phyloP scores from a whole-genome alignment of 2,888 invertebrate species.

The Drosophila phalerata region DNA sequence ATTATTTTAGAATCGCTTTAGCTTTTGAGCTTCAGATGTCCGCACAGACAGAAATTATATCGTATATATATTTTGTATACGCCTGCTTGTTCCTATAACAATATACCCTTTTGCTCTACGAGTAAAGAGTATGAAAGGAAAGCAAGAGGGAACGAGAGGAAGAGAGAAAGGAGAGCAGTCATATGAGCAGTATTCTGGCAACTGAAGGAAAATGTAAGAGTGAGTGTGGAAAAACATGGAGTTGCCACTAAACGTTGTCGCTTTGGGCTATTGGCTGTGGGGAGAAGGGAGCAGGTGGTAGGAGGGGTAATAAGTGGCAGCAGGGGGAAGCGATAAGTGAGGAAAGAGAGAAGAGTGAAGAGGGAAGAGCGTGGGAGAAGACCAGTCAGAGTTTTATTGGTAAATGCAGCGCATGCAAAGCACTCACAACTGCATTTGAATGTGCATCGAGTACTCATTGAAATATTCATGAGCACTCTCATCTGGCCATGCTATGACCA shows the following conservation, averaged over 20 bases:
- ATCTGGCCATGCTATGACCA: constrained; percentile 6
- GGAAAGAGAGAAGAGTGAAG: not conserved
- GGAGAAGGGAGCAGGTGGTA: not conserved
- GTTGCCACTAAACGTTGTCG: constrained; percentile 65
- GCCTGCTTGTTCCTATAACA: not conserved
- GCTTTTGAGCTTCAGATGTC: no score
- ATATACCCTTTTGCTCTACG: not conserved
- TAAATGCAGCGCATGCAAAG: not conserved
- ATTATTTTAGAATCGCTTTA: no score
- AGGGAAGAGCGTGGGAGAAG: not conserved
- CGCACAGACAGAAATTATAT: no score
- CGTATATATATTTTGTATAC: no score
- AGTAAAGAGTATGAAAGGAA: not conserved
- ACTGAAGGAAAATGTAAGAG: constrained; percentile 23
- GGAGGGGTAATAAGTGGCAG: not conserved
- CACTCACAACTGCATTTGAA: constrained; percentile 2
- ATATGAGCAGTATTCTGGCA: constrained; percentile 8
- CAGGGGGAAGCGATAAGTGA: not conserved
- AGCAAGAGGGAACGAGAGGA: not conserved
- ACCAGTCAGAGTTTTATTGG: not conserved
- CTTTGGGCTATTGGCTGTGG: constrained; percentile 61
- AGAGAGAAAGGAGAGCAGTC: not conserved
- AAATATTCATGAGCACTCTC: constrained; percentile 12
- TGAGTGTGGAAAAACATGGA: not conserved
- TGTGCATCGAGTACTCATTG: constrained; percentile 7